phyloP scores from a whole-genome alignment of 2,888 invertebrate genomes.

The Apoderus coryli region DNA sequence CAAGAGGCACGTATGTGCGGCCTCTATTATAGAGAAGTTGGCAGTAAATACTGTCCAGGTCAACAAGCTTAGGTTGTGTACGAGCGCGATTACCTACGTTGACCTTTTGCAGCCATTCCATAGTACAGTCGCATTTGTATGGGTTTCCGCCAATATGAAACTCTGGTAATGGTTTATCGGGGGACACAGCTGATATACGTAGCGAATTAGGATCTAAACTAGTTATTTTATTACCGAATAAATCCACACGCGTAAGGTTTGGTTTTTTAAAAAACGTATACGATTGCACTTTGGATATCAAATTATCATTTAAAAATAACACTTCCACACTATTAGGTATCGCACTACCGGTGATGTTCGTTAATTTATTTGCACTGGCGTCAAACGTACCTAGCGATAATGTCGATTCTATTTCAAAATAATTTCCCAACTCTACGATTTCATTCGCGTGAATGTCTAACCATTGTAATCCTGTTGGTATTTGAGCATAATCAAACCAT shows the following conservation, averaged over 20 bases:
- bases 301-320: conserved; percentile 65
- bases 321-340: conserved; percentile 73
- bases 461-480: conserved; percentile 73
- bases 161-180: conserved; percentile 58
- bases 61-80: conserved; percentile 69
- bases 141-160: conserved; percentile 78
- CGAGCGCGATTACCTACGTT: conserved; percentile 59
- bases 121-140: conserved; percentile 76
- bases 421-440: conserved; percentile 70
- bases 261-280: conserved; percentile 80
- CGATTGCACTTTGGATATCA: conserved; percentile 69
- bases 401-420: conserved; percentile 69
- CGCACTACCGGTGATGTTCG: conserved; percentile 67
- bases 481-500: conserved; percentile 74
- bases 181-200: conserved; percentile 59
- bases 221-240: conserved; percentile 67
- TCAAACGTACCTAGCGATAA: conserved; percentile 67
- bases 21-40: conserved; percentile 65
- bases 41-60: conserved; percentile 70
- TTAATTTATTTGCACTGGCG: conserved; percentile 66
- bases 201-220: conserved; percentile 61
- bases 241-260: conserved; percentile 66
- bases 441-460: conserved; percentile 74
- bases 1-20: conserved; percentile 55
- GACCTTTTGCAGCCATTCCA: conserved; percentile 81